A percentile compares a stretch with the other conserved stretches of the same genome.
These are phyloP conservation scores for Drosophila repletoides DNA, from an alignment of 1,140 invertebrate species.

Conservation along the genomic window DNA sequence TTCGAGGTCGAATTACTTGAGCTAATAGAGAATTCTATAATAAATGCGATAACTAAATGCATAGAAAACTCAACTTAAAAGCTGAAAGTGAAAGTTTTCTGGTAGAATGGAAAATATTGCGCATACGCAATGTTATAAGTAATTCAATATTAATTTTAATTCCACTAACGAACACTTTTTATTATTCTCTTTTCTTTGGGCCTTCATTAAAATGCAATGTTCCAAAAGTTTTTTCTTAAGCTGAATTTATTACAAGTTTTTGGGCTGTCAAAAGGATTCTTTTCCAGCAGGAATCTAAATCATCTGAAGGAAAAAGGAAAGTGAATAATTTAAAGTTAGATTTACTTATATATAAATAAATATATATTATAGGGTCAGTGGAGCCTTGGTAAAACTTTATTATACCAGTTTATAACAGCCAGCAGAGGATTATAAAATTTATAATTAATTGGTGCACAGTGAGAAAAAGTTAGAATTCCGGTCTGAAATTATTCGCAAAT, in stretches of 20 bases:
- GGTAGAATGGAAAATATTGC: constrained; percentile 52
- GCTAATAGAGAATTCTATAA: constrained; percentile 34
- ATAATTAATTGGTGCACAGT: no score
- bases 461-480: no score
- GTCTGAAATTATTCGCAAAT: no score
- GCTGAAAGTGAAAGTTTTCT: constrained; percentile 47
- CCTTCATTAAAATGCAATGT: no score
- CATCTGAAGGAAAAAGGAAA: neutral
- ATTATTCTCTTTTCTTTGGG: neutral
- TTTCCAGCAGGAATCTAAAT: neutral
- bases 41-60: no score
- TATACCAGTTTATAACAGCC: no score
- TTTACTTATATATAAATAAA: no score
- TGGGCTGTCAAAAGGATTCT: neutral
- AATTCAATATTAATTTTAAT: constrained; percentile 49
- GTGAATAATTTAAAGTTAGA: no score
- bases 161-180: constrained; percentile 5
- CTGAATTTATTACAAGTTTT: constrained; percentile 48
- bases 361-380: no score
- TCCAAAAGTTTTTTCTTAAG: constrained; percentile 47
- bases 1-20: constrained; percentile 53
- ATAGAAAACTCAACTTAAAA: neutral
- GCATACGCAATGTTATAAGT: constrained; percentile 48
- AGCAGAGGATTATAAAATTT: no score
- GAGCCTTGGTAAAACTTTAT: no score